Percentiles rank a stretch among this genome's conserved stretches.
phyloP scores from a whole-genome alignment of 2,888 invertebrate species.

The Synanthedon tipuliformis region DNA sequence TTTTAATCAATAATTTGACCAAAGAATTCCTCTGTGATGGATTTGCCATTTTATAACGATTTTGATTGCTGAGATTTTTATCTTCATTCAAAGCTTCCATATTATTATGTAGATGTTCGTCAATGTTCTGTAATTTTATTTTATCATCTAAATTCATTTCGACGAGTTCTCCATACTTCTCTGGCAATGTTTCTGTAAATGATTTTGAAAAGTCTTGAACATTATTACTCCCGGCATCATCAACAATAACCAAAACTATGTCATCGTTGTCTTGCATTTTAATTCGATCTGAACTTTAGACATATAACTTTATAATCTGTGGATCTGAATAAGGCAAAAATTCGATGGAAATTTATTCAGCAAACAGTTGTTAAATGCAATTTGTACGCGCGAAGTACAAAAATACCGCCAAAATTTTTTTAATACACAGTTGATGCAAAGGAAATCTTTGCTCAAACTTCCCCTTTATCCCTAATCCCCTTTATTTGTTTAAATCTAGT shows the following conservation, averaged over 20 bases:
- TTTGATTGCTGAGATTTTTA: not conserved
- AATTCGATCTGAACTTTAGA: no score
- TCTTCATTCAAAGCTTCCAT: slow-evolving; percentile 1
- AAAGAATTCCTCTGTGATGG: slow-evolving; percentile 28
- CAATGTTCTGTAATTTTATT: no score
- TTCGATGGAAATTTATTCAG: no score
- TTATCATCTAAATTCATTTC: slow-evolving; percentile 6
- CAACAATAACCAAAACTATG: slow-evolving; percentile 21
- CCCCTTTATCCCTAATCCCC: no score
- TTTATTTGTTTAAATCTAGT: no score
- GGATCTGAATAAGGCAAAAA: not conserved
- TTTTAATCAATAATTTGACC: slow-evolving; percentile 30
- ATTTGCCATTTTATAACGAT: slow-evolving; percentile 12
- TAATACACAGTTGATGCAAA: no score
- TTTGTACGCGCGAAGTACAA: not conserved
- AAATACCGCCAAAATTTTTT: slow-evolving; percentile 12
- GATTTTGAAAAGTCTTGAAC: no score
- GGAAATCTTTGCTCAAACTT: no score
- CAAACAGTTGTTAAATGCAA: no score
- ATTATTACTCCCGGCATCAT: slow-evolving; percentile 1
- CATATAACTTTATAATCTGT: no score
- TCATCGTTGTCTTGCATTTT: slow-evolving; percentile 21
- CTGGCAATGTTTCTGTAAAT: no score
- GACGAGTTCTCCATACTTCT: no score
- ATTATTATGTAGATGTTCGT: slow-evolving; percentile 8